Evolutionary conservation across 2,888 invertebrate genomes (phyloP).

Genomic region (Tenthredo mesomela): DNA sequence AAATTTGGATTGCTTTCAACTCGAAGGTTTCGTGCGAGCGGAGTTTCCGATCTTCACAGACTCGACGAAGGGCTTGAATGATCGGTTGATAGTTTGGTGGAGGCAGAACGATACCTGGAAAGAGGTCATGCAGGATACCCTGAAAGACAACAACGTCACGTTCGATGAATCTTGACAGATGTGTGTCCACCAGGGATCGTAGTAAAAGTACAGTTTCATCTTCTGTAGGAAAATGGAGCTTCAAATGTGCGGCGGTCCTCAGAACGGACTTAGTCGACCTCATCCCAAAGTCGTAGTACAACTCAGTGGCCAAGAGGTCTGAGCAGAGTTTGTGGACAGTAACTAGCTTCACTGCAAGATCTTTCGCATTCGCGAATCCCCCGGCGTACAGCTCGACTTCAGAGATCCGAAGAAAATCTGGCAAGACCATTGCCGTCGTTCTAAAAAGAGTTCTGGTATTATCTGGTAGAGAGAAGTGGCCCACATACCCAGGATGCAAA

Average conservation of each 20-base stretch:
- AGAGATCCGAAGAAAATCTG: conserved; percentile 81
- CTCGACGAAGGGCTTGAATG: conserved; percentile 74
- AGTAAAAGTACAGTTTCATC: conserved; percentile 80
- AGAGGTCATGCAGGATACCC: conserved; percentile 81
- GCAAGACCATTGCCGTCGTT: conserved; percentile 82
- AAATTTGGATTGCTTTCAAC: conserved; percentile 81
- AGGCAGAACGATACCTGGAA: conserved; percentile 78
- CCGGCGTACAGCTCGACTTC: conserved; percentile 81
- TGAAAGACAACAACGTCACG: conserved; percentile 79
- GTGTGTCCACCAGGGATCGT: conserved; percentile 81
- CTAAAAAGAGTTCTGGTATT: conserved; percentile 82
- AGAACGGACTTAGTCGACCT: conserved; percentile 81
- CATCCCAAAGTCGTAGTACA: conserved; percentile 81
- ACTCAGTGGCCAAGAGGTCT: conserved; percentile 79
- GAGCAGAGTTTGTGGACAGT: conserved; percentile 80
- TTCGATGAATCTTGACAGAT: conserved; percentile 80
- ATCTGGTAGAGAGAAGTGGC: conserved; percentile 80
- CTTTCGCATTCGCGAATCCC: conserved; percentile 80
- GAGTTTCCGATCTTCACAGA: conserved; percentile 77
- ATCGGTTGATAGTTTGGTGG: conserved; percentile 78
- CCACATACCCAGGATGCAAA: conserved; percentile 79
- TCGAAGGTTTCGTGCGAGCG: conserved; percentile 78
- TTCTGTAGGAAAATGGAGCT: conserved; percentile 79
- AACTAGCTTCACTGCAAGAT: conserved; percentile 80
- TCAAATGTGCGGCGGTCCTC: conserved; percentile 80